Base-by-base conservation (phyloP, 2,797 vertebrate genomes). In the Cossypha polioptera region DNA sequence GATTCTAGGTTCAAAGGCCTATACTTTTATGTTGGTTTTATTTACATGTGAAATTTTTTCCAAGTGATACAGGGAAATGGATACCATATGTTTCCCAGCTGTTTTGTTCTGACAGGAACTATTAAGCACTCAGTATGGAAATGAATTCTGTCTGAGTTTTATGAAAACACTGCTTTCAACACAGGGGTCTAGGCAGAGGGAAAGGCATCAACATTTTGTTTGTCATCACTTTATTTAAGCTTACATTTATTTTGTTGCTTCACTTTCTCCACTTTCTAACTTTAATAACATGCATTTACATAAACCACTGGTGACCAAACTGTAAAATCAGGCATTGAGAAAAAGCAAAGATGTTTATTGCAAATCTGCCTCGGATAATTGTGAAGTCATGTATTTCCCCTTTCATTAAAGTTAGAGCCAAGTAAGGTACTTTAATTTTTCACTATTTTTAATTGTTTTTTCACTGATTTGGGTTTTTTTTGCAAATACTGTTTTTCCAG, bases 31-130 rank as follows among this genome's bases (percentile, higher is more conserved):
- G 98, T 97, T 97, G 94, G 97, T 97, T 98, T 98, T 98, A 98
- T 98, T 98, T 98, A 98, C 98, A 98, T 98, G 97, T 97, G 97
- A 98, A 97, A 97, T 98, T 98, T 98, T 98, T 98, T 98, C 98
- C 97, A 98, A 98, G 97, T 97, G 98, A 98, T 98, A 98, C 94
- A 98, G 97, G 97, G 96, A 98, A 98, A 98, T 98, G 98, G 97
- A 98, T 98, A 98, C 98, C 98, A 98, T 97, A 98, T 98, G 98
- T 97, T 98, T 97, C 91, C 96, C 98, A 98, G 98, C 98, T 98
- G 98, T 97, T 98, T 97, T 91, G 86, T 91, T 97, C 97, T 98
- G 97, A 98, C 98, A 98, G 97, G 96, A 97, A 97, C 97, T 97
- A 97, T 98, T 98, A 98, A 98, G 97, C 96, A 90, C 50, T 80